Conservation (phyloP, 2,113 vertebrate genomes). For the Piprites chloris region DNA sequence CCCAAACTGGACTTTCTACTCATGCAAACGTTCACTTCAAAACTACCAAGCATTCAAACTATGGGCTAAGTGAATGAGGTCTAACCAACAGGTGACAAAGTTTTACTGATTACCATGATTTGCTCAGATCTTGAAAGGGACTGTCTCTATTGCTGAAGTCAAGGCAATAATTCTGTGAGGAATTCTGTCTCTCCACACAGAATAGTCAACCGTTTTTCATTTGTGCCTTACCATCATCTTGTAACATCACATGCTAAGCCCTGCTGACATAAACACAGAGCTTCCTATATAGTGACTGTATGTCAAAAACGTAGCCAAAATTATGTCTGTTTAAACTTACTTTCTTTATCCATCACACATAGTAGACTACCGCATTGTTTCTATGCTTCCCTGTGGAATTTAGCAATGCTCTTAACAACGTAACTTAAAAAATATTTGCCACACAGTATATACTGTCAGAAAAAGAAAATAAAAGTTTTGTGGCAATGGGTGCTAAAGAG, state of each 20-base stretch:
- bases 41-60: background rate
- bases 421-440: background rate
- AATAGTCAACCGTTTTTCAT: background rate
- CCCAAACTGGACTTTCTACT: background rate
- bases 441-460: background rate
- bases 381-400: background rate
- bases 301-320: background rate
- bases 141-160: background rate
- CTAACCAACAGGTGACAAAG: accelerated
- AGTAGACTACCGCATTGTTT: background rate
- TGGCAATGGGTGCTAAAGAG: background rate
- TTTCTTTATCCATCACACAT: background rate
- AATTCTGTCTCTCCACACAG: background rate
- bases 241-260: background rate
- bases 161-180: background rate
- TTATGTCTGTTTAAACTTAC: background rate
- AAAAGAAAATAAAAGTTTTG: background rate
- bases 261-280: background rate
- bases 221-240: background rate
- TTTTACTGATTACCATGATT: background rate
- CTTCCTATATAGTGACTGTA: background rate
- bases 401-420: background rate
- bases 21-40: background rate
- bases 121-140: background rate
- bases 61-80: background rate